Evolutionary conservation across 2,113 vertebrate genomes (phyloP).

Genomic region (Hemicordylus capensis): DNA sequence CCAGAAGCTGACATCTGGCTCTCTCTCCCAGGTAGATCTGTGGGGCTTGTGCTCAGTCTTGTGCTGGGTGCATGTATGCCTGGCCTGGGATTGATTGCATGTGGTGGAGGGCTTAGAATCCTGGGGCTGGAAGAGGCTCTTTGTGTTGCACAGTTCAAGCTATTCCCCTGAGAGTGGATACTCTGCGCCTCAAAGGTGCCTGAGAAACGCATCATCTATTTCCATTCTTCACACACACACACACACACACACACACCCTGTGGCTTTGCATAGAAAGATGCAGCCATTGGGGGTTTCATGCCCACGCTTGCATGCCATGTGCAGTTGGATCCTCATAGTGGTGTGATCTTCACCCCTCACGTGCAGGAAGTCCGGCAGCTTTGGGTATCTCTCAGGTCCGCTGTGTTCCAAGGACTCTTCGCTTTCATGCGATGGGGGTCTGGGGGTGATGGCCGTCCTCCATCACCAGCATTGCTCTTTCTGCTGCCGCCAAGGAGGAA

Average conservation of each 20-base stretch:
- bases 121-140: neutral
- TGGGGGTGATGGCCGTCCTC: neutral
- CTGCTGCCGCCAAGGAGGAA: neutral
- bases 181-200: neutral
- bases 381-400: neutral
- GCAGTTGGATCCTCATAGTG: neutral
- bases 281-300: neutral
- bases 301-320: neutral
- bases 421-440: neutral
- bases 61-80: neutral
- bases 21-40: slow-evolving; percentile 85
- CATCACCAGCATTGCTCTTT: neutral
- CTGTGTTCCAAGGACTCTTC: neutral
- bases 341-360: neutral
- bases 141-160: neutral
- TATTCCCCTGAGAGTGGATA: neutral
- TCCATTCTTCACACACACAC: too few species aligned
- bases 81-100: neutral
- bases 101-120: neutral
- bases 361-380: neutral
- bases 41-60: too few species aligned
- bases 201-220: too few species aligned
- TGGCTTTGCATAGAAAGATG: neutral
- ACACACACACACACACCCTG: too few species aligned
- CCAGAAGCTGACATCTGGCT: slow-evolving; percentile 86